A percentile compares a stretch with the other conserved stretches of the same genome.
Evolutionary conservation across 2,888 invertebrate species (phyloP).

Genomic region (Euphydryas editha): DNA sequence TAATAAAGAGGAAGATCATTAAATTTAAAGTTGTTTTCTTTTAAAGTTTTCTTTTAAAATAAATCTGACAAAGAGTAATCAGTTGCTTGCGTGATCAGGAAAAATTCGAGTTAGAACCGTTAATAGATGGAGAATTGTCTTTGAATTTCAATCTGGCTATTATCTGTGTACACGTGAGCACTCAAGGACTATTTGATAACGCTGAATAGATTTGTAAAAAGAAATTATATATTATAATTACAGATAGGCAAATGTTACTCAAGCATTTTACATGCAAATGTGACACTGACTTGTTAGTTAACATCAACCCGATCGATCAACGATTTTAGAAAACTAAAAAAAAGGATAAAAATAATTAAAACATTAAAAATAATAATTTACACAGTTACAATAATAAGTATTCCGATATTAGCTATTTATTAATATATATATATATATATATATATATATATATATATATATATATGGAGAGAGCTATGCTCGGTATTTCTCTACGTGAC

Average conservation of each 20-base stretch:
- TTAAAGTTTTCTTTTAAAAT: not conserved
- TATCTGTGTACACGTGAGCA: conserved; percentile 34
- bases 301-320: too few species aligned
- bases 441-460: too few species aligned
- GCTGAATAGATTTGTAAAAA: conserved; percentile 13
- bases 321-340: too few species aligned
- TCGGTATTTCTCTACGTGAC: too few species aligned
- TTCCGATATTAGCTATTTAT: too few species aligned
- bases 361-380: too few species aligned
- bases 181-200: conserved; percentile 32
- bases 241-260: not conserved
- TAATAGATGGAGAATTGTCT: conserved; percentile 23
- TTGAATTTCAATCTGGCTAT: conserved; percentile 29
- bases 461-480: too few species aligned
- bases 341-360: too few species aligned
- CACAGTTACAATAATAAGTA: too few species aligned
- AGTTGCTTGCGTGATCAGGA: conserved; percentile 14
- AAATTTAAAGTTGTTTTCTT: not conserved
- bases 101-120: conserved; percentile 26
- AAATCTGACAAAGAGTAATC: conserved; percentile 17
- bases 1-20: not conserved
- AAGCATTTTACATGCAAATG: not conserved
- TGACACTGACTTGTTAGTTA: too few species aligned
- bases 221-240: conserved; percentile 13
- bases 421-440: too few species aligned